These are phyloP conservation scores for Cheilosia grossa DNA, from an alignment of 2,888 invertebrate species.

Conservation along the genomic window DNA sequence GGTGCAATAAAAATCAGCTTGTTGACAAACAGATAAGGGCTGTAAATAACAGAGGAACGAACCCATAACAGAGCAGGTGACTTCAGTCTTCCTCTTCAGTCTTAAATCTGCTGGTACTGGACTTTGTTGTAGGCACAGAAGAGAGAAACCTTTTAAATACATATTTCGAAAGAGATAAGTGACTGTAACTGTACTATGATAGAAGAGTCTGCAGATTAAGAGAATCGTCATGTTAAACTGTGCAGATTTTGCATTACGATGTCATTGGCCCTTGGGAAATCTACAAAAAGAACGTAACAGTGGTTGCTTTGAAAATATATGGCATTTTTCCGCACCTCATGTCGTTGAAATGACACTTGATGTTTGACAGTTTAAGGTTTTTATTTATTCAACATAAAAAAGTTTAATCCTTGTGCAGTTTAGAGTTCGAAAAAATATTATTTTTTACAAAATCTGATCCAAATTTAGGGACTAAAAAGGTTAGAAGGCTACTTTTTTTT, in stretches of 20 bases:
- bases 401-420: no score
- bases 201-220: neutral
- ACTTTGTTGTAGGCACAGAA: slow-evolving; percentile 1
- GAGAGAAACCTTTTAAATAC: neutral
- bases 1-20: slow-evolving; percentile 25
- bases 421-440: no score
- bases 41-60: slow-evolving; percentile 20
- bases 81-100: neutral
- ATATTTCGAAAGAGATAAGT: neutral
- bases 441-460: no score
- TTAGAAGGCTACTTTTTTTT: no score
- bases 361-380: no score
- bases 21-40: slow-evolving; percentile 34
- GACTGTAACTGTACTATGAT: neutral
- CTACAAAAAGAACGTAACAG: neutral
- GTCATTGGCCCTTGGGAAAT: slow-evolving; percentile 3
- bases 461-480: no score
- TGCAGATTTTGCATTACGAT: neutral
- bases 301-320: neutral
- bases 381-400: no score
- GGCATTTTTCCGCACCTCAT: no score
- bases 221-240: slow-evolving; percentile 1
- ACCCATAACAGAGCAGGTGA: slow-evolving; percentile 42
- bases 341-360: no score
- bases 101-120: no score